Evolutionary conservation across 2,113 vertebrate species (phyloP).

Genomic region (Phaethornis superciliosus): DNA sequence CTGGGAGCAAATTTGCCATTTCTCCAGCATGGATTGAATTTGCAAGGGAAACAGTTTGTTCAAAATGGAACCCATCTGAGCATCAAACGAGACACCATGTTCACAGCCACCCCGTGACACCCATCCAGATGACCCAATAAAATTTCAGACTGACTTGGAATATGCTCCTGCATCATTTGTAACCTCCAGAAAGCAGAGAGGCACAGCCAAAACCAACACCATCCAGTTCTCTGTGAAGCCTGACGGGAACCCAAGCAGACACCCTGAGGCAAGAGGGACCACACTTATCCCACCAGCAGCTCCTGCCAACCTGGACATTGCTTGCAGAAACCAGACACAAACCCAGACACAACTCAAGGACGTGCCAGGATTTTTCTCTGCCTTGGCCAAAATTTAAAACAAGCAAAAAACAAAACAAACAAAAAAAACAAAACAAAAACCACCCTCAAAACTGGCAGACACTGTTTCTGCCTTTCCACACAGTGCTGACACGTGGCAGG

Average conservation of each 20-base stretch:
- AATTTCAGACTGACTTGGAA: not conserved
- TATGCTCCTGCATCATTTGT: not conserved
- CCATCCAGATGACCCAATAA: not conserved
- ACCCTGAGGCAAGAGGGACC: accelerated
- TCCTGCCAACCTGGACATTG: not conserved
- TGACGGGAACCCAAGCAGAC: not conserved
- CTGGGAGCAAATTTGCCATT: accelerated
- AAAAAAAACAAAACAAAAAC: not conserved
- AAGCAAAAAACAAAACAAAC: not conserved
- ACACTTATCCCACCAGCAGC: not conserved
- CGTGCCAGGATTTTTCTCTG: not conserved
- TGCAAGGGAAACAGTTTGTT: not conserved
- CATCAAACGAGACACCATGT: not conserved
- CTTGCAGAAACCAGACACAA: not conserved
- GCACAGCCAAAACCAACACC: not conserved
- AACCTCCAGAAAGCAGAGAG: not conserved
- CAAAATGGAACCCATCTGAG: not conserved
- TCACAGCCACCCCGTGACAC: not conserved
- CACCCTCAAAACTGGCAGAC: not conserved
- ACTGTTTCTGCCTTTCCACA: not conserved
- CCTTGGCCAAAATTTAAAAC: not conserved
- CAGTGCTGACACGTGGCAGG: accelerated
- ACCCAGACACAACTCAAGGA: not conserved
- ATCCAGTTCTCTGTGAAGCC: not conserved
- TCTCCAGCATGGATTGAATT: not conserved